Percentiles rank a stretch among this genome's conserved stretches.
These are phyloP conservation scores for Dendrolimus kikuchii DNA, from an alignment of 1,140 invertebrate genomes.

Conservation along the genomic window DNA sequence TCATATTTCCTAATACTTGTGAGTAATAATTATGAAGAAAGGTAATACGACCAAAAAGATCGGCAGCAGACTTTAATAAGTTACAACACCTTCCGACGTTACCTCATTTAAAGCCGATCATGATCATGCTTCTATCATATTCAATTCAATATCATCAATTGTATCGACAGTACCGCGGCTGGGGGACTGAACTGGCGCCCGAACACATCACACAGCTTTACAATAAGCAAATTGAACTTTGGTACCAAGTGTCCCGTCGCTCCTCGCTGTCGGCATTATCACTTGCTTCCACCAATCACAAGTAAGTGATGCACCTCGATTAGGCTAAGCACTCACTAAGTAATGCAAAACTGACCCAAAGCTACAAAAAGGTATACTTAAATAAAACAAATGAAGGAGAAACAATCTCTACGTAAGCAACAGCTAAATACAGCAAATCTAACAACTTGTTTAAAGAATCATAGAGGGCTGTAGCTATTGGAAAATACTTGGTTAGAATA, in stretches of 20 bases:
- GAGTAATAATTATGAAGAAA: no score
- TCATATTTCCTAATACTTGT: no score
- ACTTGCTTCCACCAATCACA: conserved; percentile 87
- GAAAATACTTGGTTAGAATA: no score
- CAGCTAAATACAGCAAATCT: no score
- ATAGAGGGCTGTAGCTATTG: no score
- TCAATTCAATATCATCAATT: conserved; percentile 47
- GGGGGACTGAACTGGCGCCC: conserved; percentile 88
- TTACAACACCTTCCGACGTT: not conserved
- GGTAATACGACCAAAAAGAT: no score
- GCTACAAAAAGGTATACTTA: no score
- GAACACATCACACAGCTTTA: conserved; percentile 84
- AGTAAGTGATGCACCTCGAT: conserved; percentile 72
- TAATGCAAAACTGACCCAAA: no score
- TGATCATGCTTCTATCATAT: conserved; percentile 43
- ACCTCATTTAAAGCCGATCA: conserved; percentile 5
- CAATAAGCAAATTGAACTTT: conserved; percentile 86
- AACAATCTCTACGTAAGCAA: no score
- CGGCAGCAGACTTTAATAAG: no score
- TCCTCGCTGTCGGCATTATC: conserved; percentile 91
- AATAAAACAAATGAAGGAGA: no score
- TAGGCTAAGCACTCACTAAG: not conserved
- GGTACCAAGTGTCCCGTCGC: conserved; percentile 91
- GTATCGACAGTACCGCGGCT: conserved; percentile 85
- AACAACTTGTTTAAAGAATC: no score